These are phyloP conservation scores for Ctenomys sociabilis DNA, from an alignment of 2,113 vertebrate species.

Conservation along the genomic window DNA sequence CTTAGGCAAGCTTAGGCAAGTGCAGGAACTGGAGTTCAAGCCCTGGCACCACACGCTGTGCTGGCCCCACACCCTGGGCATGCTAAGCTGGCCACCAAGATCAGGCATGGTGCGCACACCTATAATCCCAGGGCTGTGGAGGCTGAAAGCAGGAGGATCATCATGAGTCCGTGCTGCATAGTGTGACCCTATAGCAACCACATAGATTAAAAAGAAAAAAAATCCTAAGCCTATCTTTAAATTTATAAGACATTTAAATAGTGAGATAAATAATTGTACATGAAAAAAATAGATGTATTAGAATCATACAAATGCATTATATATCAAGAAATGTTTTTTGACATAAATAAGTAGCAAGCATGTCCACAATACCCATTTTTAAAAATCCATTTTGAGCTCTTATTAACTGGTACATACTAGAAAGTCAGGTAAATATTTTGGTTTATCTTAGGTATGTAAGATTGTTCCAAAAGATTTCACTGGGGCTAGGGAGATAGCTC, in stretches of 20 bases:
- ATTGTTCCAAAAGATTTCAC: background rate
- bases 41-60: too few relatives aligned
- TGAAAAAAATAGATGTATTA: constrained; percentile 44
- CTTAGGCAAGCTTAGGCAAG: too few relatives aligned
- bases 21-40: too few relatives aligned
- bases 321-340: constrained; percentile 26
- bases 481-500: too few relatives aligned
- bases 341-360: background rate
- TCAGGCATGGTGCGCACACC: too few relatives aligned
- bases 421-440: background rate
- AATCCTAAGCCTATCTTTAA: constrained; percentile 9
- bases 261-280: background rate
- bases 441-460: background rate
- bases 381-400: constrained; percentile 23
- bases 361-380: background rate
- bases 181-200: too few relatives aligned
- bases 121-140: too few relatives aligned
- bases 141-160: too few relatives aligned
- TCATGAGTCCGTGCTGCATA: too few relatives aligned
- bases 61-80: too few relatives aligned
- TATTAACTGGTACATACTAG: background rate
- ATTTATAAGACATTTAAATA: background rate
- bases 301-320: constrained; percentile 1
- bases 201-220: too few relatives aligned
- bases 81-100: too few relatives aligned